phyloP scores from a whole-genome alignment of 2,888 invertebrate genomes.

The Dynastes hyllus region DNA sequence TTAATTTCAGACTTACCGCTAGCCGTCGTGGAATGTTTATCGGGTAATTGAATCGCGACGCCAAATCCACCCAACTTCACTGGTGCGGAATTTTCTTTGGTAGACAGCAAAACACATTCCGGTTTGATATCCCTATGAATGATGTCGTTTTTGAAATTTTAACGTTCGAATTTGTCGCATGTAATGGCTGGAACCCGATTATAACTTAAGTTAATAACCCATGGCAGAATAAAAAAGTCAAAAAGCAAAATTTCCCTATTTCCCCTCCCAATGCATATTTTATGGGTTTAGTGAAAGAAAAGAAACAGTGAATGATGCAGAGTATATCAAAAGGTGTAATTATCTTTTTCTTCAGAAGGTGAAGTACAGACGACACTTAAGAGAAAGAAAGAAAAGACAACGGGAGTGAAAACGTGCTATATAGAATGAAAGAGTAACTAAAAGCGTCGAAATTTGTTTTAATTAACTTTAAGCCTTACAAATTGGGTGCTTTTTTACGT shows the following conservation, averaged over 20 bases:
- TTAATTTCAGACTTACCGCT: constrained; percentile 53
- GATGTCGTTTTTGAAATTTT: constrained; percentile 96
- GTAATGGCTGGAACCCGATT: constrained; percentile 85
- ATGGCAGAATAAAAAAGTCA: constrained; percentile 11
- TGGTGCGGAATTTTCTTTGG: constrained; percentile 98
- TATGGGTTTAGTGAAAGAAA: constrained; percentile 12
- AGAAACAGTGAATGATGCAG: neutral
- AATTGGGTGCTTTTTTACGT: constrained; percentile 10
- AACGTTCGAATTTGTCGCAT: constrained; percentile 98
- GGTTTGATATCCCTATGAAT: constrained; percentile 98
- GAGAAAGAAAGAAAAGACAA: neutral
- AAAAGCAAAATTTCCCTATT: neutral
- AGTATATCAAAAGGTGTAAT: constrained; percentile 2
- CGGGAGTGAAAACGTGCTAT: neutral
- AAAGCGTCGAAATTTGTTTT: constrained; percentile 23
- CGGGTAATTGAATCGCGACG: constrained; percentile 94
- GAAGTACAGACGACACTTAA: neutral
- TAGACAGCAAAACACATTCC: constrained; percentile 96
- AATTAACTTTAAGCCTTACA: constrained; percentile 13
- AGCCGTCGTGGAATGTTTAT: constrained; percentile 73
- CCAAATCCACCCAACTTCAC: constrained; percentile 98
- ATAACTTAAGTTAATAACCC: constrained; percentile 9
- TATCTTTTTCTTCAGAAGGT: constrained; percentile 5
- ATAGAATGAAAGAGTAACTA: neutral
- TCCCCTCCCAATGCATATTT: constrained; percentile 4